Evolutionary conservation across 2,113 vertebrate species (phyloP).

Genomic region (Oceanodroma tethys): DNA sequence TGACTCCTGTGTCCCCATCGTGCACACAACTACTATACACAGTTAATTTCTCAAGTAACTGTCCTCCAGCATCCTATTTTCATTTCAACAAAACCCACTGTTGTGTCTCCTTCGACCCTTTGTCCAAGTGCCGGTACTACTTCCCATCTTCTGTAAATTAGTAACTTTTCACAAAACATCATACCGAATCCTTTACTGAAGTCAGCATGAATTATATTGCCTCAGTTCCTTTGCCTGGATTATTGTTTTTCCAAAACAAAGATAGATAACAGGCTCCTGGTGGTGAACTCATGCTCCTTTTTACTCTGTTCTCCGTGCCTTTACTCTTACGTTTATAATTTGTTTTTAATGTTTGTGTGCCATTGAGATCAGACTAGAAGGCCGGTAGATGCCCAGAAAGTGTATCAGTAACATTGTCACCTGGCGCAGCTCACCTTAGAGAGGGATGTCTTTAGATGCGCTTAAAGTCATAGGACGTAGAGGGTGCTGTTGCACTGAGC

Average conservation of each 20-base stretch:
- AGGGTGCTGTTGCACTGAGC: conserved; percentile 52
- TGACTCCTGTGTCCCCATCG: background rate
- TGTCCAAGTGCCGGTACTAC: background rate
- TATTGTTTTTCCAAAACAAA: background rate
- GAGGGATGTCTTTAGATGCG: background rate
- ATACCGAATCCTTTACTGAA: background rate
- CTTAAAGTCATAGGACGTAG: background rate
- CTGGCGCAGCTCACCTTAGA: too few species aligned
- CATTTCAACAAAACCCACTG: background rate
- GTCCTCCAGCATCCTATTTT: background rate
- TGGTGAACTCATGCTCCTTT: background rate
- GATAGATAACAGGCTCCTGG: background rate
- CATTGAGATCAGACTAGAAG: background rate
- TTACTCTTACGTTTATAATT: background rate
- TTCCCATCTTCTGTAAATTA: background rate
- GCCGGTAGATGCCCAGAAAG: background rate
- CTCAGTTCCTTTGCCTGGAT: background rate
- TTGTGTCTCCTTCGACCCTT: background rate
- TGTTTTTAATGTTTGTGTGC: background rate
- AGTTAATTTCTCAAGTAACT: background rate
- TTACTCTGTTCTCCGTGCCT: background rate
- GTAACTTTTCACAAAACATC: background rate
- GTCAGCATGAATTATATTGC: background rate
- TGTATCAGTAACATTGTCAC: background rate
- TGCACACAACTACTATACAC: background rate